These are phyloP conservation scores for Rugalucina vietnamica DNA, from an alignment of 2,888 invertebrate genomes.

Conservation along the genomic window DNA sequence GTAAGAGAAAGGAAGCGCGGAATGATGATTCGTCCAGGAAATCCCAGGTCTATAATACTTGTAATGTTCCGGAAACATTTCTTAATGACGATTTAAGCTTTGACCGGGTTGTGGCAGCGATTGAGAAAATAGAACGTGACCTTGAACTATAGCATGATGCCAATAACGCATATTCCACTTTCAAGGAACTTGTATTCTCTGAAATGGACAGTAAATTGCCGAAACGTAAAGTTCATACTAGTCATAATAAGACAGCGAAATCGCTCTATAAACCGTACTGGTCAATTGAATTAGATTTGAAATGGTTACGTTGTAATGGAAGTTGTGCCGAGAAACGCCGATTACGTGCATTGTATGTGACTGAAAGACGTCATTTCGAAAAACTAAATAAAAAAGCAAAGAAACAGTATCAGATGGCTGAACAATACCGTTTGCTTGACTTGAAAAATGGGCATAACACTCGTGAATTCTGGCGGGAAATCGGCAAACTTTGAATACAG, in stretches of 20 bases:
- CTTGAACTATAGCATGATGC: background rate
- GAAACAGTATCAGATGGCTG: slow-evolving; percentile 11
- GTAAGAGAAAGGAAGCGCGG: background rate
- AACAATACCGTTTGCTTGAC: slow-evolving; percentile 2
- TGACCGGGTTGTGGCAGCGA: background rate
- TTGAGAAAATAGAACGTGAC: background rate
- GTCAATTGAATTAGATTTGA: background rate
- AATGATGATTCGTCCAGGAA: background rate
- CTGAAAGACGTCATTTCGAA: slow-evolving; percentile 17
- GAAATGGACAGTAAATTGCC: slow-evolving; percentile 20
- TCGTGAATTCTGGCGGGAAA: background rate
- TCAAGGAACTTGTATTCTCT: background rate
- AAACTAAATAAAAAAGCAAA: slow-evolving; percentile 33
- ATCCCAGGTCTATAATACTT: background rate
- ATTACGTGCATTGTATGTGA: slow-evolving; percentile 7
- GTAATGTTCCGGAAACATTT: background rate
- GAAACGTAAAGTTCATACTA: background rate
- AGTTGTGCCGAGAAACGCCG: background rate
- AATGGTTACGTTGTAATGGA: slow-evolving; percentile 9
- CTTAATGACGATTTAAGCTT: background rate
- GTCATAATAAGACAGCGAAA: background rate
- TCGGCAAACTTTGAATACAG: slow-evolving; percentile 27
- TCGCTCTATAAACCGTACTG: slow-evolving; percentile 21
- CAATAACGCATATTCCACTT: background rate
- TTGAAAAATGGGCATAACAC: background rate